These are phyloP conservation scores for Achatina immaculata DNA, from an alignment of 1,140 invertebrate genomes.

Conservation along the genomic window DNA sequence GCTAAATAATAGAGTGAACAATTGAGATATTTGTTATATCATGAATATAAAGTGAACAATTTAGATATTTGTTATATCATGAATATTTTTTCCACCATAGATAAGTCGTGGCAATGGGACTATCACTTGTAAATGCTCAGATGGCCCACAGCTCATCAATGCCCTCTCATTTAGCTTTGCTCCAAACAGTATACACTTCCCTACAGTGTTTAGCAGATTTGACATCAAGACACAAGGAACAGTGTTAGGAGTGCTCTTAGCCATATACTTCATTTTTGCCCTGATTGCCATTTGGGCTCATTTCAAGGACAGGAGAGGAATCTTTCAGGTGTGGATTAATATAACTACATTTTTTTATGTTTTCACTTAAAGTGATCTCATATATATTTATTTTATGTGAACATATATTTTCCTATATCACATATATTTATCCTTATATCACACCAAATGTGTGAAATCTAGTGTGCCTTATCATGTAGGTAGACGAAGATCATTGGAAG, in stretches of 20 bases:
- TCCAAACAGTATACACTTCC: constrained; percentile 25
- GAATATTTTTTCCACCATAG: not conserved
- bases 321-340: constrained; percentile 36
- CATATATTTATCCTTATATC: no score
- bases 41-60: no score
- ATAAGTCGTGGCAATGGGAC: not conserved
- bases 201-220: constrained; percentile 32
- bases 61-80: no score
- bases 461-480: no score
- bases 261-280: constrained; percentile 63
- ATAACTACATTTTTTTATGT: not conserved
- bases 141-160: not conserved
- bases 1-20: no score
- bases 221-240: constrained; percentile 28
- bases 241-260: not conserved
- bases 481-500: no score
- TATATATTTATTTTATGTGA: no score
- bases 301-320: constrained; percentile 66
- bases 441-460: no score
- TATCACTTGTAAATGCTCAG: not conserved
- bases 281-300: constrained; percentile 69
- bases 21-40: no score
- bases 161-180: not conserved
- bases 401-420: no score
- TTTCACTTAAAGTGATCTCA: not conserved